phyloP scores from a whole-genome alignment of 2,888 invertebrate species.

The Nomada lathburiana region DNA sequence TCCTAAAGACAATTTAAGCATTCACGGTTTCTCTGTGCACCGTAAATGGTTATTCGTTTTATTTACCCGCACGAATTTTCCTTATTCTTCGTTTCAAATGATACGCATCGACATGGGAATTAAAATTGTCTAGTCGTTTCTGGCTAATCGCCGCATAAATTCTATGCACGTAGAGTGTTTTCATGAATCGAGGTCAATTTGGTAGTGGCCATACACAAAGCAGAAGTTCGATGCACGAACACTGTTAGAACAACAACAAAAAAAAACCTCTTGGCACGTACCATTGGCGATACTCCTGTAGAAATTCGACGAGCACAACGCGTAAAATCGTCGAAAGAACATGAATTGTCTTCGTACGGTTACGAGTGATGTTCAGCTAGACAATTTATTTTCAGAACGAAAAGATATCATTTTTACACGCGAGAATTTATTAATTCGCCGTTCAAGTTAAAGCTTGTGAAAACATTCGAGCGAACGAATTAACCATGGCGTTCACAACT shows the following conservation, averaged over 20 bases:
- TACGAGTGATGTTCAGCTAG: no score
- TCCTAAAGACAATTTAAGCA: constrained; percentile 36
- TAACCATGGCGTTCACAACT: no score
- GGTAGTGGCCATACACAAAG: background rate
- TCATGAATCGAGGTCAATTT: constrained; percentile 9
- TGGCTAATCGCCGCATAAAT: constrained; percentile 13
- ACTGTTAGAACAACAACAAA: background rate
- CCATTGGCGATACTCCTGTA: background rate
- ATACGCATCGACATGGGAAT: background rate
- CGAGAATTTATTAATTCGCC: no score
- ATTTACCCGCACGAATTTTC: constrained; percentile 11
- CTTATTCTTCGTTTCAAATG: constrained; percentile 18
- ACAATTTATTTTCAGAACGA: no score
- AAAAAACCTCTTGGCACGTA: background rate
- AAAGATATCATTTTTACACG: no score
- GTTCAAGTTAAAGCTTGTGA: no score
- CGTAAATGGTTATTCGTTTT: constrained; percentile 26
- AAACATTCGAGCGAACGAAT: no score
- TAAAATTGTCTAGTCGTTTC: background rate
- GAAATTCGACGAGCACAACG: no score
- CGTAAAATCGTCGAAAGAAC: no score
- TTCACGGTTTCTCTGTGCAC: constrained; percentile 18
- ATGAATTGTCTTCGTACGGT: no score
- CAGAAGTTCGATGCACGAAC: background rate
- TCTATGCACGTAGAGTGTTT: background rate